Base-by-base conservation (phyloP, 2,888 invertebrate species). In the Allophyes oxyacanthae region DNA sequence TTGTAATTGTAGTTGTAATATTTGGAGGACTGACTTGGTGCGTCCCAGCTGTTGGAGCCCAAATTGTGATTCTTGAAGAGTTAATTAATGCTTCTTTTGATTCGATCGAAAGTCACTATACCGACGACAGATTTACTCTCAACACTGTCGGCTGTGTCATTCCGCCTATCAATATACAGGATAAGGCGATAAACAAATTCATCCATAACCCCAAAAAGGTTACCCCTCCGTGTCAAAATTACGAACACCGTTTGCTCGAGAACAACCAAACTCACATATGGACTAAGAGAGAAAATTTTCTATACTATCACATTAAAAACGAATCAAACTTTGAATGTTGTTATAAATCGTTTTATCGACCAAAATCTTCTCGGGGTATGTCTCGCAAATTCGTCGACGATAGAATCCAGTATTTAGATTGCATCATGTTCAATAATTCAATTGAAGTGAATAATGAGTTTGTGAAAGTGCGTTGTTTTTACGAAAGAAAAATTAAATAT, bases 91-190 rank as follows among this genome's bases (percentile, higher is more conserved):
- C 6, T 11, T 11, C 14, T 25, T 32, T 52, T 36, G 34, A 50
- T 34, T 54, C 44, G 2, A 40, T 53, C n/a, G 58, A 68, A 36
- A 56, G 2, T 30, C 15, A 25, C 5, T 14, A 57, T 33, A 45
- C 26, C 26, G 71, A 75, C 30, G 63, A 75, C 20, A 64, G 59
- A 38, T 95, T 90, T 64, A 81, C 94, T 7, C 91, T 96, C 36
- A 88, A 91, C 61, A 96, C 95, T 5, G 81, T 88, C 57, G 96
- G 96, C 15, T 96, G 96, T 77, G 90, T 91, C 28, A 96, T 96
- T 70, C 95, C 96, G 0, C 89, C 91, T 11, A 84, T 96, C 78
- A 90, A 95, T 58, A 91, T 95, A 0, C 92, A 94, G 52, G 95
- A 96, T 14, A 11, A n/a, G 6, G 20, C 26, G 0, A 41, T 50